phyloP scores from a whole-genome alignment of 2,797 vertebrate genomes.

The Crenuchus spilurus region DNA sequence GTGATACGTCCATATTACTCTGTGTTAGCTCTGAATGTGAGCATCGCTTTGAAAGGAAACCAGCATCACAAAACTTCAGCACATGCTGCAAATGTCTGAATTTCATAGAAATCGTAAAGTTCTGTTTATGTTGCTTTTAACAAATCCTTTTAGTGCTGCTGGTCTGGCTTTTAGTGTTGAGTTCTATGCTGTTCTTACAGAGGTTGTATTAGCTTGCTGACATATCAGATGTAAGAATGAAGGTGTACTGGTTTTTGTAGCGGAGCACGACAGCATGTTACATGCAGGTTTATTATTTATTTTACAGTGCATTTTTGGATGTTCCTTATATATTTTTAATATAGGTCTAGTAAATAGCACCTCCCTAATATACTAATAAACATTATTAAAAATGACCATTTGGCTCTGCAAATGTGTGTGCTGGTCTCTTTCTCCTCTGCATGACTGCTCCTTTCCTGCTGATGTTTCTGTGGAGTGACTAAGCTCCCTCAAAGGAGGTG shows the following conservation, averaged over 20 bases:
- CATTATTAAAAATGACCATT: neutral
- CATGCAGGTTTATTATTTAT: neutral
- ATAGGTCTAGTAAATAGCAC: neutral
- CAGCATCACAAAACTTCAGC: neutral
- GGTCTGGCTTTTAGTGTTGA: neutral
- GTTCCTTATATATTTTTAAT: neutral
- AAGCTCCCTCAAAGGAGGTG: conserved; percentile 60
- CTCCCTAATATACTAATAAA: neutral
- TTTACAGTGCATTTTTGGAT: neutral
- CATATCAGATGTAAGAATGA: neutral
- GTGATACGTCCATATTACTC: neutral
- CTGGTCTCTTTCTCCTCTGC: conserved; percentile 46
- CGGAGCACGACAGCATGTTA: neutral
- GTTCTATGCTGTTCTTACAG: neutral
- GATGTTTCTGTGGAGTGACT: conserved; percentile 49
- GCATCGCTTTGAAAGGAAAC: neutral
- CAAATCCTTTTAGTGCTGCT: neutral
- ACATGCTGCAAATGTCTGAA: neutral
- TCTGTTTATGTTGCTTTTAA: neutral
- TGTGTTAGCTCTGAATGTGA: neutral
- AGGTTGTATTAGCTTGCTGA: neutral
- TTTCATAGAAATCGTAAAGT: neutral
- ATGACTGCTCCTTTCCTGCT: conserved; percentile 49
- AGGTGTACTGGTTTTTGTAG: neutral
- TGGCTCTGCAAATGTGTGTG: neutral